A percentile compares a stretch with the other conserved stretches of the same genome.
These are phyloP conservation scores for Nephotettix cincticeps DNA, from an alignment of 1,140 invertebrate genomes.

Conservation along the genomic window DNA sequence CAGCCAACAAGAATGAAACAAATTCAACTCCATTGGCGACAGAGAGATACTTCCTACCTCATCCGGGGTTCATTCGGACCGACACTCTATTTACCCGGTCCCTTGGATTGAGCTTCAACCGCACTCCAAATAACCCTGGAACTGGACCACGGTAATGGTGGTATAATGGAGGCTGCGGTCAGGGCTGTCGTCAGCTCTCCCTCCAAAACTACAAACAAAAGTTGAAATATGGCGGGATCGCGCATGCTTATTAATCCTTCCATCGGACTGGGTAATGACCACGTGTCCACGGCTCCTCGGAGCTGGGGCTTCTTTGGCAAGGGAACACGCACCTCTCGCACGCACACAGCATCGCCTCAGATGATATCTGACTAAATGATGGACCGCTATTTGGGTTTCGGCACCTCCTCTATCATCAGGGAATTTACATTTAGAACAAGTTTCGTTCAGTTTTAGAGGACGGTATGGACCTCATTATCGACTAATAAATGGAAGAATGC, in stretches of 20 bases:
- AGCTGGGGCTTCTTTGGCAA: neutral
- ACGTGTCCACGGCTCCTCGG: neutral
- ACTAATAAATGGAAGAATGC: too few relatives aligned
- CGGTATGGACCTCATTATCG: too few relatives aligned
- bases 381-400: neutral
- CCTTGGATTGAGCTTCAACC: too few relatives aligned
- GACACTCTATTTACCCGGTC: too few relatives aligned
- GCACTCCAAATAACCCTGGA: too few relatives aligned
- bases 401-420: neutral
- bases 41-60: too few relatives aligned
- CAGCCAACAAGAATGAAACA: too few relatives aligned
- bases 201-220: neutral
- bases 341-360: neutral
- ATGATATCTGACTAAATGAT: slow-evolving; percentile 7
- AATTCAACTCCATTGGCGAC: too few relatives aligned
- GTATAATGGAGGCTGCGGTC: neutral
- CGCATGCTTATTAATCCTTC: slow-evolving; percentile 2
- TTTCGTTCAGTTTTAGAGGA: too few relatives aligned
- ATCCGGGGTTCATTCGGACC: too few relatives aligned
- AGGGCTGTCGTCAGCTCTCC: neutral
- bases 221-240: neutral
- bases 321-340: neutral
- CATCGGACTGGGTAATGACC: neutral
- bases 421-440: neutral
- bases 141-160: too few relatives aligned